A percentile compares a stretch with the other conserved stretches of the same genome.
These are phyloP conservation scores for Stenichneumon culpator DNA, from an alignment of 2,888 invertebrate genomes.

Conservation along the genomic window DNA sequence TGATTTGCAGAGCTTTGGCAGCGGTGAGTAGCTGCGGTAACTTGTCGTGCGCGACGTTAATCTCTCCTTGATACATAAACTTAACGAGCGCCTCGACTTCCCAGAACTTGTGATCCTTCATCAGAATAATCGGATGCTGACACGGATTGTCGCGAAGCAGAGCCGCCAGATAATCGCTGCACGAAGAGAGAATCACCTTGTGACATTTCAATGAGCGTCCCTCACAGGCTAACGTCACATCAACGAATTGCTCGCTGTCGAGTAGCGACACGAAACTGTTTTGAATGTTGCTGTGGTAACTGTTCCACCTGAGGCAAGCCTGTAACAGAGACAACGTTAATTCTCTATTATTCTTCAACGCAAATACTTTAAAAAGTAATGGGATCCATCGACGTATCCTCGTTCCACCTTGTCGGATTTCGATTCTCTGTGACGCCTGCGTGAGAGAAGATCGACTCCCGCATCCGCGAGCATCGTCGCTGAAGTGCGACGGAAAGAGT, in stretches of 20 bases:
- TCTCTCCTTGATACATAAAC: constrained; percentile 96
- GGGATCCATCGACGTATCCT: too few species aligned
- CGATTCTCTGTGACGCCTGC: too few species aligned
- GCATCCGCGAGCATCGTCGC: too few species aligned
- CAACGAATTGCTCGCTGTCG: constrained; percentile 93
- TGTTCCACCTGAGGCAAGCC: constrained; percentile 93
- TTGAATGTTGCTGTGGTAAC: constrained; percentile 92
- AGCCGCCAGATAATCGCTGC: constrained; percentile 93
- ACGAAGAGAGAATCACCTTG: constrained; percentile 94
- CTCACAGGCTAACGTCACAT: constrained; percentile 95
- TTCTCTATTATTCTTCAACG: too few species aligned
- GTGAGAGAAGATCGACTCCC: too few species aligned
- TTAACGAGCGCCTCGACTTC: constrained; percentile 95
- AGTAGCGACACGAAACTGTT: constrained; percentile 92
- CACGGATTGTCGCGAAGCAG: constrained; percentile 93
- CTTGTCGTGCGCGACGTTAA: constrained; percentile 94
- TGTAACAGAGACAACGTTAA: constrained; percentile 79
- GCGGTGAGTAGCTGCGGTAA: constrained; percentile 93
- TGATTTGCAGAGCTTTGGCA: constrained; percentile 93
- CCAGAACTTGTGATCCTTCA: constrained; percentile 93
- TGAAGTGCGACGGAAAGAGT: too few species aligned
- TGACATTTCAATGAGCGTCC: constrained; percentile 94
- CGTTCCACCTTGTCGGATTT: too few species aligned
- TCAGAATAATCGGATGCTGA: constrained; percentile 94
- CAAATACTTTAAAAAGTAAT: too few species aligned